A percentile compares a stretch with the other conserved stretches of the same genome.
Conservation (phyloP, 2,797 vertebrate species). For the Protonibea diacanthus region DNA sequence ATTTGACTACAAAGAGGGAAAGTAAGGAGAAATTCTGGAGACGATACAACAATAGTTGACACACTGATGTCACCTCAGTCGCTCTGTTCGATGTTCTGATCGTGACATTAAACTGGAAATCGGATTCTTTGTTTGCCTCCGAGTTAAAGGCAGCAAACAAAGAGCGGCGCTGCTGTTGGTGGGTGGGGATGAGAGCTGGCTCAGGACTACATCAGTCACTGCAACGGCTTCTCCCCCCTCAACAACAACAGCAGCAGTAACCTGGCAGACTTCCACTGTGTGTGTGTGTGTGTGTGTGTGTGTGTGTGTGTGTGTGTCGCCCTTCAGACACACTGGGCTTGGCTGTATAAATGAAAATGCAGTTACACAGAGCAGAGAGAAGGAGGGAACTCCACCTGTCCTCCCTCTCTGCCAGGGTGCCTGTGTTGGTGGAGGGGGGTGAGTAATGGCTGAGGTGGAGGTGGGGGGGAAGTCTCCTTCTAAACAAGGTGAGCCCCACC, state of each 20-base stretch:
- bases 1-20: neutral
- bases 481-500: conserved; percentile 30
- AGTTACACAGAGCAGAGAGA: conserved; percentile 39
- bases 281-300: conserved; percentile 29
- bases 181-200: conserved; percentile 35
- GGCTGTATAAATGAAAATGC: conserved; percentile 52
- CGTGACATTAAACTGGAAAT: neutral
- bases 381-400: conserved; percentile 60
- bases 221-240: conserved; percentile 46
- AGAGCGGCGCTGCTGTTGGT: conserved; percentile 24
- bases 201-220: conserved; percentile 45
- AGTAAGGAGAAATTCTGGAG: conserved; percentile 1
- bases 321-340: conserved; percentile 65
- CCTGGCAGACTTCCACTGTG: conserved; percentile 52
- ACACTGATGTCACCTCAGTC: neutral
- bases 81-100: neutral
- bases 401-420: conserved; percentile 28
- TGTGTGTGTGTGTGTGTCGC: conserved; percentile 25
- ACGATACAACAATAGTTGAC: neutral
- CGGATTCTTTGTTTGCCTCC: conserved; percentile 22
- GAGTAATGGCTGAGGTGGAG: neutral
- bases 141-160: conserved; percentile 36
- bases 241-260: conserved; percentile 55
- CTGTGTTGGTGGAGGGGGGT: neutral
- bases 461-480: conserved; percentile 9